Percentiles rank a stretch among this genome's conserved stretches.
phyloP scores from a whole-genome alignment of 1,140 invertebrate genomes.

The Thereuonema tuberculata region DNA sequence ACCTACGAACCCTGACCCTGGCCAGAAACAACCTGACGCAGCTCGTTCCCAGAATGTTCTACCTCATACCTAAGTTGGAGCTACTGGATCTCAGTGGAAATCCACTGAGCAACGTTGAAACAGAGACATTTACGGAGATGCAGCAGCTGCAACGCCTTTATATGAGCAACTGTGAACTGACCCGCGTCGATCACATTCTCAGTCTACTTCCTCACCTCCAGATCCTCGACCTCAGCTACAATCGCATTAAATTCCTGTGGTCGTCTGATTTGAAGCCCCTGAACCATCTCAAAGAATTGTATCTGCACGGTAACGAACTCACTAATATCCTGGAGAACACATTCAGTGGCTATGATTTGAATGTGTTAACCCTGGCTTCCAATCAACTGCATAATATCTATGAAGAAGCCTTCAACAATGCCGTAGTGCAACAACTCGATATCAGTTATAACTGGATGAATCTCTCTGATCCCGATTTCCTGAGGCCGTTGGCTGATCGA shows the following conservation, averaged over 20 bases:
- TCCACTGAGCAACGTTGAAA: constrained; percentile 48
- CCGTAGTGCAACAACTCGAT: constrained; percentile 48
- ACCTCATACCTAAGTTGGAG: constrained; percentile 47
- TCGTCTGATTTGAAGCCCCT: constrained; percentile 33
- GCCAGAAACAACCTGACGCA: constrained; percentile 51
- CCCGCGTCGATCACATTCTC: constrained; percentile 55
- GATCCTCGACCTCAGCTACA: constrained; percentile 57
- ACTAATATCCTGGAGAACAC: constrained; percentile 51
- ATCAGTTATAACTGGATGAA: constrained; percentile 57
- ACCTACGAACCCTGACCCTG: constrained; percentile 50
- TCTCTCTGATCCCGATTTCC: constrained; percentile 42
- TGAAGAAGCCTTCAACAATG: constrained; percentile 49
- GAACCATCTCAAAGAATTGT: constrained; percentile 42
- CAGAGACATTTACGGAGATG: constrained; percentile 62
- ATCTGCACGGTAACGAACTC: constrained; percentile 58
- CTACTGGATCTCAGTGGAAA: constrained; percentile 58
- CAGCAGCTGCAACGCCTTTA: constrained; percentile 44
- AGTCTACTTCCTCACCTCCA: constrained; percentile 33
- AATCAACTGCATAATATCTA: constrained; percentile 58
- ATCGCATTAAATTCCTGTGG: constrained; percentile 50
- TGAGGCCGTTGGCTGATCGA: constrained; percentile 43
- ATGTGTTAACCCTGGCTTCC: constrained; percentile 43
- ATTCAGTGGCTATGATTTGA: constrained; percentile 42
- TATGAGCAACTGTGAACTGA: constrained; percentile 50
- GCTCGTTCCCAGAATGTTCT: constrained; percentile 50